phyloP scores from a whole-genome alignment of 2,113 vertebrate genomes.

The Etheostoma spectabile region DNA sequence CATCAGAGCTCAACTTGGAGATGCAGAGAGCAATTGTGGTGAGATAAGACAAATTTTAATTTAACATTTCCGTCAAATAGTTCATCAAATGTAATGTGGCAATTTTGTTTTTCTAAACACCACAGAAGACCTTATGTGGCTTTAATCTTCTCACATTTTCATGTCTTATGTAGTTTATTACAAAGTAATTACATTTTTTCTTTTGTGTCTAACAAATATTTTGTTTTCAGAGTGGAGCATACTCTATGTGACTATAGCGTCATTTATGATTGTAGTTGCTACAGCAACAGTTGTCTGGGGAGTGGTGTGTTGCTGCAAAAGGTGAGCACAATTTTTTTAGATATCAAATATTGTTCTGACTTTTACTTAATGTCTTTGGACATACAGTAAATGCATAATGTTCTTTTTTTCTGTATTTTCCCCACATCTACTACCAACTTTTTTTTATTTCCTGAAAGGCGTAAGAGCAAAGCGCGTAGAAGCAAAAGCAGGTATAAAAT shows the following conservation, averaged over 20 bases:
- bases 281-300: constrained; percentile 92
- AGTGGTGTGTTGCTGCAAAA: constrained; percentile 93
- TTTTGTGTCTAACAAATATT: not conserved
- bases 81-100: not conserved
- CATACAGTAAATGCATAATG: not conserved
- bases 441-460: constrained; percentile 76
- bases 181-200: not conserved
- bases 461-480: constrained; percentile 90
- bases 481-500: constrained; percentile 98
- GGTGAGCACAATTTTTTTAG: constrained; percentile 76
- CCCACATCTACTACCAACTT: not conserved
- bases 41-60: constrained; percentile 47
- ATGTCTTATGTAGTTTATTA: not conserved
- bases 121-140: not conserved
- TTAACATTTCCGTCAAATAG: not conserved
- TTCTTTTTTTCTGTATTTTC: too few species aligned
- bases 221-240: constrained; percentile 95
- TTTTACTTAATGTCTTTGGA: not conserved
- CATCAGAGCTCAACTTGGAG: constrained; percentile 90
- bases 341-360: not conserved
- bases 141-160: not conserved
- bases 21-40: constrained; percentile 97
- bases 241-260: constrained; percentile 95
- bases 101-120: too few species aligned
- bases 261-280: constrained; percentile 93